Evolutionary conservation across 2,888 invertebrate species (phyloP), one percentile per base, ranked within the genome.

Genomic region (Oligia latruncula): DNA sequence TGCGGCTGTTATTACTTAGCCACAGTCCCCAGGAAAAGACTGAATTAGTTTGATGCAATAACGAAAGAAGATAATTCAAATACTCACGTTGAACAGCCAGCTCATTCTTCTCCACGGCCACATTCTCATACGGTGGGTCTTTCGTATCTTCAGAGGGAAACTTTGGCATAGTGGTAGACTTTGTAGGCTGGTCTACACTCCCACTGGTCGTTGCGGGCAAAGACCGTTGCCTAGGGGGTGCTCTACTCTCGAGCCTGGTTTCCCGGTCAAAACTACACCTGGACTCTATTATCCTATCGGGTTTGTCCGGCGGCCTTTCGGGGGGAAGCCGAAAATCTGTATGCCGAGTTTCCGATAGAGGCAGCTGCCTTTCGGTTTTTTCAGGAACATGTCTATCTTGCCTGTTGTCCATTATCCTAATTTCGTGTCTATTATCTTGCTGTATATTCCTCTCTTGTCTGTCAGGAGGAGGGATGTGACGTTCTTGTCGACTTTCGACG

Each of bases 111-210:
- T 96, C 96, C 2, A 94, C 93, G 0, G 93, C 93, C 0, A 96
- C 95, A 87, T 96, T 97, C 77, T 97, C 96, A 77, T 97, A 97
- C 2, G 96, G 95, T 1, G 96, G 95, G 65, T 96, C 96, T 80
- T 95, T 96, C 0, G 87, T 82, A 11, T 96, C 96, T 68, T 96
- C 96, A 0, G 96, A 95, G 0, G 97, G 97, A 74, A 97, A 97
- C 84, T 97, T 97, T 0, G 97, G 97, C 93, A 97, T 97, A 0
- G 97, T 97, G 6, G 95, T 97, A 0, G 97, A 97, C 76, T 97
- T 97, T 0, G 97, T 96, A 0, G 97, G 97, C 66, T 95, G 94
- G 58, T 96, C 96, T 0, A 94, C 86, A 72, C 93, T 93, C 0
- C 94, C 93, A 80, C 94, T 95, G 0, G 94, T 95, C 0, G 95